Conservation (phyloP, 2,888 invertebrate species). For the Hartigia nigra region DNA sequence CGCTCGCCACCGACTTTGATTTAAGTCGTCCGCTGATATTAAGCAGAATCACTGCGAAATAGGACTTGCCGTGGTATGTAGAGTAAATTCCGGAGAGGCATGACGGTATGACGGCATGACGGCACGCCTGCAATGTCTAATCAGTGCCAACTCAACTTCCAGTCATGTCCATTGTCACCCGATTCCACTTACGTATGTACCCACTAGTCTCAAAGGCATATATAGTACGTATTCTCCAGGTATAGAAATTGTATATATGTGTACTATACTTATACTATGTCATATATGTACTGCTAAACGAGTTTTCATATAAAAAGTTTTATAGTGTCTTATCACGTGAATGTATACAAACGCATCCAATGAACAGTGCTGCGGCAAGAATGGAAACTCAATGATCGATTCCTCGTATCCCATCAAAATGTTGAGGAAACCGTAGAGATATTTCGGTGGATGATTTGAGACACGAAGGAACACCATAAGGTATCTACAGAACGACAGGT, state of each 20-base stretch:
- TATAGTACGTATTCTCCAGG: not conserved
- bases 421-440: no score
- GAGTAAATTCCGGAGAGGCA: constrained; percentile 57
- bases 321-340: not conserved
- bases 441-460: no score
- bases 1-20: constrained; percentile 24
- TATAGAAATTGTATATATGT: not conserved
- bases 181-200: constrained; percentile 30
- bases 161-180: constrained; percentile 50
- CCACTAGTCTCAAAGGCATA: not conserved
- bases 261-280: not conserved
- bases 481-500: no score
- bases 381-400: no score
- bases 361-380: no score
- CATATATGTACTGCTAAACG: not conserved
- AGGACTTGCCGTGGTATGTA: constrained; percentile 44
- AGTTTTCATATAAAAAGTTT: not conserved
- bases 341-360: not conserved
- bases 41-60: constrained; percentile 42
- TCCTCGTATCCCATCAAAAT: no score
- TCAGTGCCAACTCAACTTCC: constrained; percentile 64
- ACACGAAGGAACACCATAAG: no score
- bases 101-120: constrained; percentile 57
- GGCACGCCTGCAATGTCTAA: constrained; percentile 63
- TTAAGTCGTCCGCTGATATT: constrained; percentile 26